Evolutionary conservation across 2,113 vertebrate genomes (phyloP), one percentile per base, ranked within the genome.

Genomic region (Saguinus midas): DNA sequence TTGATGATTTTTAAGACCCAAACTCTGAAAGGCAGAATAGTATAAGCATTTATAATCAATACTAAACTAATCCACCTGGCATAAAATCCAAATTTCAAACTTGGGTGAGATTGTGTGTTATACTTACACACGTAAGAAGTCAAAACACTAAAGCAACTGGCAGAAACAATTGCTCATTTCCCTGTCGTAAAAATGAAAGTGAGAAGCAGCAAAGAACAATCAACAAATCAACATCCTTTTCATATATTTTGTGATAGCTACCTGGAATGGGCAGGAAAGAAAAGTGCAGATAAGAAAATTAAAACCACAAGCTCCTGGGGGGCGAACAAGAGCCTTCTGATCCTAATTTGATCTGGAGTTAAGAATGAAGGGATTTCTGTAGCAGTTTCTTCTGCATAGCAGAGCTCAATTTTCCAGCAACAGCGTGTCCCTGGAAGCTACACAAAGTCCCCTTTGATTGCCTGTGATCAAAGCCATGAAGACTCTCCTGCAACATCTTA

Each of bases 391-490:
- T 50, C 64, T 52, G 70, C 66, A 45, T 4, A 52, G 14, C 35
- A 96, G 93, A 83, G 37, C 66, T 96, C 68, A 70, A 50, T 94
- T 85, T 87, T 61, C 27, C 8, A 6, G 70, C 17, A 95, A 64
- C 25, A 94, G 52, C 3, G 2, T 84, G 92, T 93, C 37, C 76
- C 90, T 92, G 87, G 87, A 95, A 94, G 75, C 84, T 50, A 81
- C 52, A 66, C 83, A 68, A 91, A 82, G 83, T 89, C 80, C 25
- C 52, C 92, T 97, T 97, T 97, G 96, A 96, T 95, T 91, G 75
- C 96, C 91, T 76, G 4, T 95, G 96, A 98, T 97, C 97, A 98
- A 98, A 98, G 86, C 86, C 25, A 8, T 0, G 0, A 57, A 75
- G 79, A 9, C 66, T 17, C 50, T 87, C 91, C 79, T 81, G 66